Base-by-base conservation (phyloP, 2,113 vertebrate species). In the Proteles cristata region DNA sequence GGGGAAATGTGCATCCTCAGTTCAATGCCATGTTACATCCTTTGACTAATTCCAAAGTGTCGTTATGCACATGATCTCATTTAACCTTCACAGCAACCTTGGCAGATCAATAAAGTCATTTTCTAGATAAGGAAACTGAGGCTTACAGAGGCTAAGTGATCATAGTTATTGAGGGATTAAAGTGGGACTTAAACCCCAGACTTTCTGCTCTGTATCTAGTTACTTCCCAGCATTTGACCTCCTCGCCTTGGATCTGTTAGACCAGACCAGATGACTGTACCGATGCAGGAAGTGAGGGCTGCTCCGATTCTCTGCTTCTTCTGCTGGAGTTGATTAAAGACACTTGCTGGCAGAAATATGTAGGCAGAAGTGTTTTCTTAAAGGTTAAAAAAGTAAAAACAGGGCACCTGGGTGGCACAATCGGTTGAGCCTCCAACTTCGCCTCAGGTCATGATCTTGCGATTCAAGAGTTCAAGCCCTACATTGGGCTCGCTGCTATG, bases 311-410 rank as follows among this genome's bases (percentile, higher is more conserved):
- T 90, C 55, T 85, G 76, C 88, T 71, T 10, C 68, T 81, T 61
- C 61, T 63, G 65, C 66, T 43, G 73, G 85, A 95, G 14, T 71
- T 79, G 43, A 83, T 88, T 81, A 53, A 88, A 81, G 31, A 88
- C 35, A 90, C 77, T 83, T 88, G 65, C 68, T 92, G 55, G 58
- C 31, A 93, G 79, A 92, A 84, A 65, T 69, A 84, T 33, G 5
- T 95, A 61, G 81, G 63, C 25, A 83, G 39, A 88, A 82, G 12
- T 94, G 6, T 66, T 94, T 94, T 88, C 28, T 94, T 95, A 90
- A 93, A 95, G 35, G 93, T 50, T 88, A n/a, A 87, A 83, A 87
- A 21, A 73, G 16, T 61, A 11, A 69, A 74, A 96, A 63, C 80
- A 23, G 58, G 58, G 58, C 58, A 23, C 58, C 58, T 25, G 58